Evolutionary conservation across 2,797 vertebrate species (phyloP), one percentile per base, ranked within the genome.

Genomic region (Eupleurogrammus muticus): DNA sequence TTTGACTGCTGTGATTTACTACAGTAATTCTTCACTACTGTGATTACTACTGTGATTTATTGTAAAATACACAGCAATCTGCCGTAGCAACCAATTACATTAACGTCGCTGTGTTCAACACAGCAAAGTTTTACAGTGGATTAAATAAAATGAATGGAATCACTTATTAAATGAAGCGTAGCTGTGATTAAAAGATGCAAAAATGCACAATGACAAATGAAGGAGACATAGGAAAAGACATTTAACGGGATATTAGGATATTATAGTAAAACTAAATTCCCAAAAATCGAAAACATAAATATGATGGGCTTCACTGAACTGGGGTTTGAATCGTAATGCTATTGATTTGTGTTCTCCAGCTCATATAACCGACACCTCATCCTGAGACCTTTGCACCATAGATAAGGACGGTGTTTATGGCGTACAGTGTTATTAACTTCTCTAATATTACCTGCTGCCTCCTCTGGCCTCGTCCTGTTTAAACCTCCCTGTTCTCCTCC

Each of bases 401-500:
- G 12, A 67, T 59, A 56, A 60, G 32, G 5, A 59, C 10, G 55
- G n/a, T 17, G 35, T 61, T 64, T 52, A 59, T 28, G 13, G n/a
- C 50, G 38, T 5, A 40, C 55, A n/a, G n/a, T n/a, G n/a, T 52
- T 53, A 57, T 51, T 47, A 51, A 0, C 20, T 38, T 60, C 49
- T 21, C 36, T 42, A 42, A 2, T 46, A n/a, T 72, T 53, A 63
- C 57, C 72, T 21, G 1, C 19, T 66, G 36, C 63, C 50, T 13
- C 17, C 66, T 60, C 38, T 11, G 6, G 19, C 21, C 11, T 70
- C 57, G 28, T 49, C 19, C 57, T 58, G 49, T 51, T 42, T 70
- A 32, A 66, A 42, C 35, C 20, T 53, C 28, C 13, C 12, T 52
- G 17, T 79, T 68, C 71, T 76, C 75, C 52, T 56, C 17, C 75